phyloP scores from a whole-genome alignment of 2,113 vertebrate genomes.

The Opisthocomus hoazin region DNA sequence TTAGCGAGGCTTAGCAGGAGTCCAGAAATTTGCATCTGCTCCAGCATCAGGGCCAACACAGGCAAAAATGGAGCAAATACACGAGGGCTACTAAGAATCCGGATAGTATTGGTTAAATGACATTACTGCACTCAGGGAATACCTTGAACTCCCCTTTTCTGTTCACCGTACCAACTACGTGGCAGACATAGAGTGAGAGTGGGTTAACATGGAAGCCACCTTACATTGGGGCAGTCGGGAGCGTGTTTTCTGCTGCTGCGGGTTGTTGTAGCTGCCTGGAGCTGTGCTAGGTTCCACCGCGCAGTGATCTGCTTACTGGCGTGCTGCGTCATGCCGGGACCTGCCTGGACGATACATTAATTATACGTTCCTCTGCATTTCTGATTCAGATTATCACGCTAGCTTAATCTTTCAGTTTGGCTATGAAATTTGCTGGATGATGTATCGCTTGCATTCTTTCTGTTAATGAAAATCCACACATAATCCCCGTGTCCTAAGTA shows the following conservation, averaged over 20 bases:
- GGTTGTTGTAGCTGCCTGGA: neutral
- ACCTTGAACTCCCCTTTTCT: neutral
- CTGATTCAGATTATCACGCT: neutral
- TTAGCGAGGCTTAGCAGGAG: neutral
- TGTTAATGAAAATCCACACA: constrained; percentile 1
- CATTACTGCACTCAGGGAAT: neutral
- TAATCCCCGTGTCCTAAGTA: neutral
- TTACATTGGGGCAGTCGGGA: neutral
- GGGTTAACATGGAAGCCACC: neutral
- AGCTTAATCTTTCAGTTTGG: neutral
- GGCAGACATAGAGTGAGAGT: neutral
- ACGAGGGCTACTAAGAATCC: neutral
- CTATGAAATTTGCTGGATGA: constrained; percentile 9
- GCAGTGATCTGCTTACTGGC: neutral
- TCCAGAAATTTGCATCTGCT: neutral
- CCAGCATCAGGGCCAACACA: neutral
- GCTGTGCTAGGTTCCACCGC: neutral
- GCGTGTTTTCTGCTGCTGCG: neutral
- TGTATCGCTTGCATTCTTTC: neutral
- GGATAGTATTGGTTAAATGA: neutral
- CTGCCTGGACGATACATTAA: neutral
- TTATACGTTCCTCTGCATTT: constrained; percentile 1
- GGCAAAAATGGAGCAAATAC: neutral
- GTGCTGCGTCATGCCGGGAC: neutral
- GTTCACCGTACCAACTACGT: neutral